These are phyloP conservation scores for Ceratotherium simum DNA, from an alignment of 2,113 vertebrate genomes.

Conservation along the genomic window DNA sequence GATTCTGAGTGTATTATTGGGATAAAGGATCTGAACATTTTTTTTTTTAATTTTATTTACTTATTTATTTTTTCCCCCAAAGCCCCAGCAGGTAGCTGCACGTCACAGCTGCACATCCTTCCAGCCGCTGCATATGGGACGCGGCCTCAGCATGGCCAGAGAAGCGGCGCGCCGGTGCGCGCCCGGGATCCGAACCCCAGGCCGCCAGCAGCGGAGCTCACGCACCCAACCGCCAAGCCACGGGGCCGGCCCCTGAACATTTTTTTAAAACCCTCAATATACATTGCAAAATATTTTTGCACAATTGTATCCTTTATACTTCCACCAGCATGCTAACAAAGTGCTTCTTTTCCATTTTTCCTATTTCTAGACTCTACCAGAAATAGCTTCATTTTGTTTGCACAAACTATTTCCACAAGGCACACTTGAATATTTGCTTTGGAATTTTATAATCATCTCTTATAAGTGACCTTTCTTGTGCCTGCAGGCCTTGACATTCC, in stretches of 20 bases:
- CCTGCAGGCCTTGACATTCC: not conserved
- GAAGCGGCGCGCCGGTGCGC: too few relatives aligned
- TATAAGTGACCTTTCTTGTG: not conserved
- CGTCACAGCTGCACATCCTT: too few relatives aligned
- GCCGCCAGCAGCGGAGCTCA: too few relatives aligned
- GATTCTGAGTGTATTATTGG: not conserved
- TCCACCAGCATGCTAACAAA: not conserved
- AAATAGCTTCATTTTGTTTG: constrained; percentile 42
- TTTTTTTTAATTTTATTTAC: too few relatives aligned
- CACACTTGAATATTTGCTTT: not conserved
- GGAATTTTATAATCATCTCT: constrained; percentile 13
- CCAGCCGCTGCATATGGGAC: too few relatives aligned
- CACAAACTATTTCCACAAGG: constrained; percentile 33
- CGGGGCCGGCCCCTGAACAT: too few relatives aligned
- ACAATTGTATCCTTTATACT: not conserved
- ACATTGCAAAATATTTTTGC: constrained; percentile 48
- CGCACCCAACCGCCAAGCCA: too few relatives aligned
- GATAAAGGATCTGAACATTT: constrained; percentile 25
- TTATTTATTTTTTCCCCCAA: too few relatives aligned
- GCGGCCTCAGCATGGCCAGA: too few relatives aligned
- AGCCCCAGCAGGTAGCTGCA: too few relatives aligned
- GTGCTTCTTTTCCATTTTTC: not conserved
- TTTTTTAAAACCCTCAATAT: not conserved
- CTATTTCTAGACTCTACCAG: not conserved
- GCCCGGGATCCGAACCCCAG: too few relatives aligned